These are phyloP conservation scores for Marasmarcha lunaedactyla DNA, from an alignment of 2,888 invertebrate genomes.

Conservation along the genomic window DNA sequence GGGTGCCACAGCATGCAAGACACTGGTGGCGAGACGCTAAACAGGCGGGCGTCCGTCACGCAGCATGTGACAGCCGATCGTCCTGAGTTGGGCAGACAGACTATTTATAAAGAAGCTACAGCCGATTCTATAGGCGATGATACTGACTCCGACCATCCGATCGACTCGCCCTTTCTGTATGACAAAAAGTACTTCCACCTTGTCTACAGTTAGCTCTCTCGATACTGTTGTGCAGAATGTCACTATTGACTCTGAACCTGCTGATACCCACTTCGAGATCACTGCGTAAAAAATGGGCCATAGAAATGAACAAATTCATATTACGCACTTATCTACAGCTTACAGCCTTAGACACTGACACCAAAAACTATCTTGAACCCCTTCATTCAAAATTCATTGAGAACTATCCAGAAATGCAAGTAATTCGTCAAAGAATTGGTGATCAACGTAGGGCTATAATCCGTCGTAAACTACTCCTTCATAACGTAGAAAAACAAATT, in stretches of 20 bases:
- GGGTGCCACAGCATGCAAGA: background rate
- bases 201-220: conserved; percentile 5
- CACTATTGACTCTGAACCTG: conserved; percentile 5
- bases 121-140: conserved; percentile 6
- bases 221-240: conserved; percentile 11
- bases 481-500: no score
- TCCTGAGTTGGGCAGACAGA: background rate
- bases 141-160: conserved; percentile 10
- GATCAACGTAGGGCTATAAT: no score
- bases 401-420: no score
- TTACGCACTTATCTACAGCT: no score
- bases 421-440: no score
- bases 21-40: background rate
- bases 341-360: no score
- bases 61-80: background rate
- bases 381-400: no score
- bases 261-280: no score
- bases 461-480: no score
- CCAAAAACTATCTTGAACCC: no score
- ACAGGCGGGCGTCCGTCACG: background rate
- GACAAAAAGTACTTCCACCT: conserved; percentile 7
- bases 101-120: background rate
- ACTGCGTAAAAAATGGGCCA: no score
- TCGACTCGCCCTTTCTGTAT: conserved; percentile 11
- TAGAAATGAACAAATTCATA: no score